Evolutionary conservation across 2,113 vertebrate genomes (phyloP).

Genomic region (Desmodus rotundus): DNA sequence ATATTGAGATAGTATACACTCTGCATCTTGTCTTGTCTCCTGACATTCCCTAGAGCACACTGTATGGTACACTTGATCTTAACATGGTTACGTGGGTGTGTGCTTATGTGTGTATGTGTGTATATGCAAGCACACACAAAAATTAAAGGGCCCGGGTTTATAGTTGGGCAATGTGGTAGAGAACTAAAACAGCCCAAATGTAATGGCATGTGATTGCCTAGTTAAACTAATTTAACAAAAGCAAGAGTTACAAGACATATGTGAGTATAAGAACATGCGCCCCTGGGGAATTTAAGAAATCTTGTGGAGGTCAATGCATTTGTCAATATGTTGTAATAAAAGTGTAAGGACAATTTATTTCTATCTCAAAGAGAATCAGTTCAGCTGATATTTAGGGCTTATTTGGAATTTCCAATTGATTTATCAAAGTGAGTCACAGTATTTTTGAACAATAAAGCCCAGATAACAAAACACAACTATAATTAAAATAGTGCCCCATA

Average conservation of each 20-base stretch:
- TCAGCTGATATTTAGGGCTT: neutral
- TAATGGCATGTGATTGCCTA: slow-evolving; percentile 37
- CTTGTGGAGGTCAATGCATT: slow-evolving; percentile 15
- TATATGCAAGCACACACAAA: neutral
- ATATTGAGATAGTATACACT: neutral
- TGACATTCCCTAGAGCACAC: neutral
- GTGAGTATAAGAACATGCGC: slow-evolving; percentile 18
- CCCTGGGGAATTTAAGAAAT: slow-evolving; percentile 38
- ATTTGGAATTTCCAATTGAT: neutral
- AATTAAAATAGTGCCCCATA: neutral
- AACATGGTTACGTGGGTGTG: neutral
- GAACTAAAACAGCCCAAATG: neutral
- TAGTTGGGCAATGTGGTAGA: neutral
- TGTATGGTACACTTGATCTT: neutral
- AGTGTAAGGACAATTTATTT: slow-evolving; percentile 42
- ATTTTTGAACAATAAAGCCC: neutral
- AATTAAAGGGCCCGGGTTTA: slow-evolving; percentile 10
- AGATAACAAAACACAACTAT: neutral
- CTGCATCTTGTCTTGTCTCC: neutral
- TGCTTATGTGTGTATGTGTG: neutral
- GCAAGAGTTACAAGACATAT: slow-evolving; percentile 51
- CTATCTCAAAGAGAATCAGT: slow-evolving; percentile 16
- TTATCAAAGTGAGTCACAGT: neutral
- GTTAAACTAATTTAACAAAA: slow-evolving; percentile 39
- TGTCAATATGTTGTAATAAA: slow-evolving; percentile 59